phyloP scores from a whole-genome alignment of 2,113 vertebrate genomes.

The Galeopterus variegatus region DNA sequence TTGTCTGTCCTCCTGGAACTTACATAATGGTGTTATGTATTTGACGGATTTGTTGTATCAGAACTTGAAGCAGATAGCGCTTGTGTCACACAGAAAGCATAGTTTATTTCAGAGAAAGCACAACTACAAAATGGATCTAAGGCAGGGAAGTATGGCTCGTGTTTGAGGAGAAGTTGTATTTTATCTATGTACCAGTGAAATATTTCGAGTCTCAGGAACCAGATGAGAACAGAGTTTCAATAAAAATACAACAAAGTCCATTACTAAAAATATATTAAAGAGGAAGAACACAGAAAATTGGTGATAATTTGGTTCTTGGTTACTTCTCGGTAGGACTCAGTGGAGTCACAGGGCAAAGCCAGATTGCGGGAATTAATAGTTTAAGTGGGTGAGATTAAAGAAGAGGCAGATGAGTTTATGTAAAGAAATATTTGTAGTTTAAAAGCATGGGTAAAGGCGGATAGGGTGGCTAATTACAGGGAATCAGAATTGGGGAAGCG shows the following conservation, averaged over 20 bases:
- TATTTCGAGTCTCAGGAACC: slow-evolving; percentile 46
- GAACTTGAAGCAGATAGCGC: neutral
- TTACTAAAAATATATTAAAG: neutral
- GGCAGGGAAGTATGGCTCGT: neutral
- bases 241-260: neutral
- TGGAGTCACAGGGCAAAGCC: neutral
- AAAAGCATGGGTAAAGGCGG: neutral
- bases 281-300: slow-evolving; percentile 1
- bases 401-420: neutral
- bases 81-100: neutral
- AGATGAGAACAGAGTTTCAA: slow-evolving; percentile 2
- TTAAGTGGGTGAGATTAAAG: neutral
- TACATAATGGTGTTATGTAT: neutral
- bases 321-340: neutral
- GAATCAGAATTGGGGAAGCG: neutral
- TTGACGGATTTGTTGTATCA: neutral
- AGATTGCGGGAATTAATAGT: neutral
- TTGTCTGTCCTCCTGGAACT: neutral
- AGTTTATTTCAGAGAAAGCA: neutral
- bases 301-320: neutral
- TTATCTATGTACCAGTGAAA: neutral
- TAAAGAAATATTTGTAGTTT: slow-evolving; percentile 44
- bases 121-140: neutral
- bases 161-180: slow-evolving; percentile 30
- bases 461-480: neutral